Conservation (phyloP, 2,888 invertebrate genomes). For the Zygaena filipendulae region DNA sequence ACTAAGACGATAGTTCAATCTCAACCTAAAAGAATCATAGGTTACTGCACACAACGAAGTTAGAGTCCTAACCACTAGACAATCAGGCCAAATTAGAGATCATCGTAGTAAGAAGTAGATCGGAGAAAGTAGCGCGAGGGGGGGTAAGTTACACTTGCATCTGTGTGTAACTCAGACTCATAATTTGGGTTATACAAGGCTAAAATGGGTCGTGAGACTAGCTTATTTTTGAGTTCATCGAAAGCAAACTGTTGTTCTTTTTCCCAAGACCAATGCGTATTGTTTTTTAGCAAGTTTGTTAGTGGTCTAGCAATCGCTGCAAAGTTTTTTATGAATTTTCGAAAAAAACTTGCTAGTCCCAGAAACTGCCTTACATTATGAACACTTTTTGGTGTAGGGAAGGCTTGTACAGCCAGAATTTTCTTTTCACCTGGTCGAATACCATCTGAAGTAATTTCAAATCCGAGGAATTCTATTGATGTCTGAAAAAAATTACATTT, state of each 20-base stretch:
- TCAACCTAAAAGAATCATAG: too few relatives aligned
- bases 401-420: slow-evolving; percentile 15
- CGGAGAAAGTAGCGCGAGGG: too few relatives aligned
- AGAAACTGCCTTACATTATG: slow-evolving; percentile 22
- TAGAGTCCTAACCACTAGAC: too few relatives aligned
- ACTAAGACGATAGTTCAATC: too few relatives aligned
- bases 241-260: slow-evolving; percentile 12
- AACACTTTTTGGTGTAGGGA: slow-evolving; percentile 17
- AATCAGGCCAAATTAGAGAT: too few relatives aligned
- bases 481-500: too few relatives aligned
- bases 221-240: slow-evolving; percentile 13
- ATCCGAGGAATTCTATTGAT: too few relatives aligned
- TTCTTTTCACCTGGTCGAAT: slow-evolving; percentile 18
- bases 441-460: slow-evolving; percentile 16
- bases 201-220: slow-evolving; percentile 19
- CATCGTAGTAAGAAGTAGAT: too few relatives aligned
- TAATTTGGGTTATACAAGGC: slow-evolving; percentile 19
- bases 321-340: slow-evolving; percentile 22
- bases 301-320: slow-evolving; percentile 19
- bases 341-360: slow-evolving; percentile 21
- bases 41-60: too few relatives aligned
- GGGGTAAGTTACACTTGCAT: slow-evolving; percentile 23
- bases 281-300: slow-evolving; percentile 19
- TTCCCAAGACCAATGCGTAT: slow-evolving; percentile 15
- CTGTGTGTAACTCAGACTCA: slow-evolving; percentile 21